Conservation (phyloP, 2,797 vertebrate species). For the Protonibea diacanthus region DNA sequence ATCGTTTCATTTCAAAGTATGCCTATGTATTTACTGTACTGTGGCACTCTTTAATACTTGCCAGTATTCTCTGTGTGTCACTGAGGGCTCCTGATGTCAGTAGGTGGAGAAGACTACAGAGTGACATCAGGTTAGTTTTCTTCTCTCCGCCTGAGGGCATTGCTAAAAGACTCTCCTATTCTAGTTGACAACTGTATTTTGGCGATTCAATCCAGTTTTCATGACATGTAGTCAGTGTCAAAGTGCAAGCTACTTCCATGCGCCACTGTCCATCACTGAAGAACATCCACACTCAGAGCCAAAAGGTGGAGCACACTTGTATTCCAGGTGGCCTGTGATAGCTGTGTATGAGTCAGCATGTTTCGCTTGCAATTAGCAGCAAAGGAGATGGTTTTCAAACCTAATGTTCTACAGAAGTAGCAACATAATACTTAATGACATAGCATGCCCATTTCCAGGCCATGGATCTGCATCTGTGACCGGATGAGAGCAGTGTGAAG, state of each 20-base stretch:
- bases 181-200: conserved; percentile 34
- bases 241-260: conserved; percentile 13
- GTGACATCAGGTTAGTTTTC: conserved; percentile 9
- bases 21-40: neutral
- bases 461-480: too few relatives aligned
- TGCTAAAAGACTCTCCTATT: neutral
- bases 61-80: neutral
- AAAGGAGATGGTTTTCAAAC: neutral
- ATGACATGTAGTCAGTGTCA: conserved; percentile 31
- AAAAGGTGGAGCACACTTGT: conserved; percentile 3
- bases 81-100: conserved; percentile 4
- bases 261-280: conserved; percentile 30
- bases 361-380: conserved; percentile 6
- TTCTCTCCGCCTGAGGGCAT: conserved; percentile 10
- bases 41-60: neutral
- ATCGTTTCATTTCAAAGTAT: neutral
- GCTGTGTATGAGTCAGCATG: neutral
- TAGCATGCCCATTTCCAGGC: too few relatives aligned
- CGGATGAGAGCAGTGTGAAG: too few relatives aligned
- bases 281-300: neutral
- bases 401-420: neutral
- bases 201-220: conserved; percentile 32
- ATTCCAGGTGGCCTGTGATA: conserved; percentile 9
- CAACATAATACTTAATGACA: neutral
- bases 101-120: neutral